These are phyloP conservation scores for Lordiphosa andalusiaca DNA, from an alignment of 2,888 invertebrate species.

Conservation along the genomic window DNA sequence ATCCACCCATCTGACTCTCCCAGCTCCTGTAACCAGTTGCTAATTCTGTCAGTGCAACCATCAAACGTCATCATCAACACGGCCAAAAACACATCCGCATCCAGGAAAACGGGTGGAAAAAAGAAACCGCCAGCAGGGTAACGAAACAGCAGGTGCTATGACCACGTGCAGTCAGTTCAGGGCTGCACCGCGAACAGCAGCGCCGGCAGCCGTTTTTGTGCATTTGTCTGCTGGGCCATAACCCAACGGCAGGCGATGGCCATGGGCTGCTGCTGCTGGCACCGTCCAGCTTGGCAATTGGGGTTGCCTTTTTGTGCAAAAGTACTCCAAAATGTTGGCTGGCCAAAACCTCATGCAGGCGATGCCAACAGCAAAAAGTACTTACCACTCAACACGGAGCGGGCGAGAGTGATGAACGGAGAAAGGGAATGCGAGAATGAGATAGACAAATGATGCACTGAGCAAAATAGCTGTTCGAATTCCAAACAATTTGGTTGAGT, in stretches of 20 bases:
- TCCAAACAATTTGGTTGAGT: not conserved
- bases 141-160: constrained; percentile 36
- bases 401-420: constrained; percentile 12
- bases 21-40: constrained; percentile 35
- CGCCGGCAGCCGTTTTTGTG: constrained; percentile 13
- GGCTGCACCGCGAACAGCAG: constrained; percentile 4
- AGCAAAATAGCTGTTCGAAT: constrained; percentile 19
- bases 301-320: constrained; percentile 63
- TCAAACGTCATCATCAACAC: constrained; percentile 53
- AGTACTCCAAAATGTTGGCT: constrained; percentile 68
- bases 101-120: not conserved
- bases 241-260: constrained; percentile 25
- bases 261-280: constrained; percentile 17
- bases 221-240: constrained; percentile 47
- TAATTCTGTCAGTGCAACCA: constrained; percentile 63
- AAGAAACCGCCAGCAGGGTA: constrained; percentile 30
- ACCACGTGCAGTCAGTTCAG: constrained; percentile 29
- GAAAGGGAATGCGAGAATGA: constrained; percentile 13
- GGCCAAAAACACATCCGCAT: constrained; percentile 4
- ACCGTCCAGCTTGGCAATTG: constrained; percentile 13
- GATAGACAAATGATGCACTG: constrained; percentile 5
- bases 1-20: constrained; percentile 1
- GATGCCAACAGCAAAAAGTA: constrained; percentile 65
- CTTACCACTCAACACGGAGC: constrained; percentile 54
- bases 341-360: constrained; percentile 53